Conservation (phyloP, 1,140 invertebrate species). For the Elymnias hypermnestra region DNA sequence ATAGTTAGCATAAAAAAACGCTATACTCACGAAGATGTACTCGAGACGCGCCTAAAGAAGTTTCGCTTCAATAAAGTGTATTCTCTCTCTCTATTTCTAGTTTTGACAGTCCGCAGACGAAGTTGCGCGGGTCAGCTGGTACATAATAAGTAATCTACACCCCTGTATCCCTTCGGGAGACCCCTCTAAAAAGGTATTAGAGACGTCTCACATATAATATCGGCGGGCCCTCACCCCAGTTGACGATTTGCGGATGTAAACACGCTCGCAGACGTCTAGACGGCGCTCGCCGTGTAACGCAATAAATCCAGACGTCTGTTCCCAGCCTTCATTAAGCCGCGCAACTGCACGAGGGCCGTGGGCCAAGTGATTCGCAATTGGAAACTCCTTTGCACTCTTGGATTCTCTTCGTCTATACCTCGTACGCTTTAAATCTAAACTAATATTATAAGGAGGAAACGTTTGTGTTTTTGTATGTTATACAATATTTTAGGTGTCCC, state of each 20-base stretch:
- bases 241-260: constrained; percentile 49
- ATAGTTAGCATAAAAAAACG: too few relatives aligned
- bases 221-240: constrained; percentile 22
- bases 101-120: too few relatives aligned
- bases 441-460: too few relatives aligned
- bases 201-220: constrained; percentile 22
- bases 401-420: constrained; percentile 11
- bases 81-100: too few relatives aligned
- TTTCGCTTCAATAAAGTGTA: too few relatives aligned
- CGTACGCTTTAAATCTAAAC: not conserved
- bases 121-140: too few relatives aligned
- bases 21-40: too few relatives aligned
- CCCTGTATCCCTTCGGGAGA: not conserved
- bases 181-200: constrained; percentile 15
- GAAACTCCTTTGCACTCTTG: constrained; percentile 29
- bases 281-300: constrained; percentile 26
- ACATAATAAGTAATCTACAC: not conserved
- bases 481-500: too few relatives aligned
- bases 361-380: constrained; percentile 27
- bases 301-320: constrained; percentile 34
- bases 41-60: too few relatives aligned
- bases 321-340: constrained; percentile 26
- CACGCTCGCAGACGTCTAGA: constrained; percentile 36
- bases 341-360: constrained; percentile 17
- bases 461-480: too few relatives aligned